Conservation (phyloP, 1,140 invertebrate species). For the Trissolcus basalis region DNA sequence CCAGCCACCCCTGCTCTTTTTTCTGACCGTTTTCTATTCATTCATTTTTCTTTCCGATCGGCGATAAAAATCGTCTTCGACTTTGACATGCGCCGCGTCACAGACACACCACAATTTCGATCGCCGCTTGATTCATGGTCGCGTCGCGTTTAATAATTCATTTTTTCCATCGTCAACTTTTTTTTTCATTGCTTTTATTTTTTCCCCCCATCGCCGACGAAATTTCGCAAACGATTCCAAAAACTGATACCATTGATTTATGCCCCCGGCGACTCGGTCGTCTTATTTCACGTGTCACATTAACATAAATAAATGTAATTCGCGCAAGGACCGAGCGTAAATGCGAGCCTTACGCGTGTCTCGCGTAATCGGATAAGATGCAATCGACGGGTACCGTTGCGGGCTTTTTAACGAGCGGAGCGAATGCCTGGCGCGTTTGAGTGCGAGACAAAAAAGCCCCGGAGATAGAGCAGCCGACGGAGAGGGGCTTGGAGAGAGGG, state of each 20-base stretch:
- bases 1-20: too few relatives aligned
- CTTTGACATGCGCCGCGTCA: conserved; percentile 45
- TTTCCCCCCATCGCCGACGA: too few relatives aligned
- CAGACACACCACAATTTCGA: conserved; percentile 29
- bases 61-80: conserved; percentile 66
- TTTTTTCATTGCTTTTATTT: conserved; percentile 3
- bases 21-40: conserved; percentile 53
- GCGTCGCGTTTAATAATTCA: too few relatives aligned
- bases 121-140: too few relatives aligned
- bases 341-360: conserved; percentile 67
- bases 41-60: conserved; percentile 68
- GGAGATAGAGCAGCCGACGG: neutral
- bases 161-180: conserved; percentile 2
- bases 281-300: conserved; percentile 38
- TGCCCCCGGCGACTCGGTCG: neutral
- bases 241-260: too few relatives aligned
- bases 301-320: conserved; percentile 52
- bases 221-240: too few relatives aligned
- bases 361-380: conserved; percentile 69
- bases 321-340: conserved; percentile 26
- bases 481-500: too few relatives aligned
- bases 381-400: conserved; percentile 63
- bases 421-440: conserved; percentile 35
- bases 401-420: conserved; percentile 39
- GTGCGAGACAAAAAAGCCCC: neutral